phyloP scores from a whole-genome alignment of 2,888 invertebrate species.

The Geotrupes spiniger region DNA sequence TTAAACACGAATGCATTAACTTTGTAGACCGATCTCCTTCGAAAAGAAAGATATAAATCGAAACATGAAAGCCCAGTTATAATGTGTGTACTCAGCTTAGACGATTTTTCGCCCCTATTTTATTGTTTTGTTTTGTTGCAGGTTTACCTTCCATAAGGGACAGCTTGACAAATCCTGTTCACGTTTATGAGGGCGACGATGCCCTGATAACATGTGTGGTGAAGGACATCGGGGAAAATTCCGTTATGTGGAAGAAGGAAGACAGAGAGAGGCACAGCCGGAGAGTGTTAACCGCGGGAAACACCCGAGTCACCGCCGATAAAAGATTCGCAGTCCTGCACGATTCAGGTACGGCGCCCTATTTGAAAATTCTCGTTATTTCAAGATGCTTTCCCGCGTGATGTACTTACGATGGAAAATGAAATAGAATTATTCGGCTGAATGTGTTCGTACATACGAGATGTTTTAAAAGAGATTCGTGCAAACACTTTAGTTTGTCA shows the following conservation, averaged over 20 bases:
- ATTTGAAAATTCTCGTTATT: too few relatives aligned
- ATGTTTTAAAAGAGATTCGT: too few relatives aligned
- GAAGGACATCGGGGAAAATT: conserved; percentile 65
- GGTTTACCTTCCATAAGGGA: conserved; percentile 52
- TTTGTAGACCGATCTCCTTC: too few relatives aligned
- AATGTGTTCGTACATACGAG: too few relatives aligned
- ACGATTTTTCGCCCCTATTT: background rate
- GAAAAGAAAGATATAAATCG: too few relatives aligned
- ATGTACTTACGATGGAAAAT: too few relatives aligned
- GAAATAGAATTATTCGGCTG: too few relatives aligned
- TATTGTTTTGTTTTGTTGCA: conserved; percentile 33
- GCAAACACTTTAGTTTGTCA: too few relatives aligned
- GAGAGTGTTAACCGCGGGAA: conserved; percentile 70
- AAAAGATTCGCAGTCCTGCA: conserved; percentile 70
- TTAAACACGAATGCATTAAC: too few relatives aligned
- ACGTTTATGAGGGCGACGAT: conserved; percentile 70
- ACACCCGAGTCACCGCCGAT: conserved; percentile 72
- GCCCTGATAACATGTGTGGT: conserved; percentile 80
- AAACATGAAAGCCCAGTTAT: too few relatives aligned
- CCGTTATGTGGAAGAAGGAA: conserved; percentile 75
- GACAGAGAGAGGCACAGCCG: conserved; percentile 56
- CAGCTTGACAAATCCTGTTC: conserved; percentile 53
- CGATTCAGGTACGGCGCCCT: conserved; percentile 69
- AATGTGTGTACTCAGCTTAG: too few relatives aligned
- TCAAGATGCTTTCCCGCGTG: too few relatives aligned